These are phyloP conservation scores for Heliothis subflexa DNA, from an alignment of 1,140 invertebrate genomes.

Conservation along the genomic window DNA sequence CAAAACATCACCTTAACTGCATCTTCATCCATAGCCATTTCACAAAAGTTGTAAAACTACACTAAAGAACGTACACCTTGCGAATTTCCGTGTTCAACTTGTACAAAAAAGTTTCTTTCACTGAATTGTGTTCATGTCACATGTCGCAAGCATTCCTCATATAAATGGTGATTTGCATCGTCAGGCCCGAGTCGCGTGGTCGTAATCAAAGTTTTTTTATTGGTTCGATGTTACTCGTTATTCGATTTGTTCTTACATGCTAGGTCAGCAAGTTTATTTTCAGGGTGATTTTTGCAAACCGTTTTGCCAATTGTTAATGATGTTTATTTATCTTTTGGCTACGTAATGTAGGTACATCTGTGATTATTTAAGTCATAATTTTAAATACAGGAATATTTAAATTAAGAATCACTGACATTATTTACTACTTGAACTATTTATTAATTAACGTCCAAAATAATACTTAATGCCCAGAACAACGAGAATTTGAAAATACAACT, in stretches of 20 bases:
- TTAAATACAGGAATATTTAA: no score
- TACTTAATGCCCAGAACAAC: no score
- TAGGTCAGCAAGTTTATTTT: slow-evolving; percentile 3
- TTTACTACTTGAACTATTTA: not conserved
- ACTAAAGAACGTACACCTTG: slow-evolving; percentile 10
- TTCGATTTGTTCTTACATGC: slow-evolving; percentile 11
- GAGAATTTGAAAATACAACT: not conserved
- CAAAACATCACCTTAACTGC: slow-evolving; percentile 42
- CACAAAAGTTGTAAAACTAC: not conserved
- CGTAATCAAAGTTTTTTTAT: slow-evolving; percentile 46
- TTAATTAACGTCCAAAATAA: no score
- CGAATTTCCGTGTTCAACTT: slow-evolving; percentile 54
- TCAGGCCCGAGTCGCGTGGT: slow-evolving; percentile 50
- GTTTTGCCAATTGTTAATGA: not conserved
- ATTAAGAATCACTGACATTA: no score
- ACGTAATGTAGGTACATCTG: no score
- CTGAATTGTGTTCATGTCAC: slow-evolving; percentile 67
- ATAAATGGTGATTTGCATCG: slow-evolving; percentile 70
- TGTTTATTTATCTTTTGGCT: no score
- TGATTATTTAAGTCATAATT: no score
- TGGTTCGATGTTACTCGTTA: slow-evolving; percentile 11
- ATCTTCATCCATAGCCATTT: slow-evolving; percentile 32
- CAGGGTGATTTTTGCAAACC: not conserved
- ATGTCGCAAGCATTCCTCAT: slow-evolving; percentile 63
- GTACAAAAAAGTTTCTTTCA: slow-evolving; percentile 66